Evolutionary conservation across 2,797 vertebrate genomes (phyloP).

Genomic region (Tragelaphus oryx): DNA sequence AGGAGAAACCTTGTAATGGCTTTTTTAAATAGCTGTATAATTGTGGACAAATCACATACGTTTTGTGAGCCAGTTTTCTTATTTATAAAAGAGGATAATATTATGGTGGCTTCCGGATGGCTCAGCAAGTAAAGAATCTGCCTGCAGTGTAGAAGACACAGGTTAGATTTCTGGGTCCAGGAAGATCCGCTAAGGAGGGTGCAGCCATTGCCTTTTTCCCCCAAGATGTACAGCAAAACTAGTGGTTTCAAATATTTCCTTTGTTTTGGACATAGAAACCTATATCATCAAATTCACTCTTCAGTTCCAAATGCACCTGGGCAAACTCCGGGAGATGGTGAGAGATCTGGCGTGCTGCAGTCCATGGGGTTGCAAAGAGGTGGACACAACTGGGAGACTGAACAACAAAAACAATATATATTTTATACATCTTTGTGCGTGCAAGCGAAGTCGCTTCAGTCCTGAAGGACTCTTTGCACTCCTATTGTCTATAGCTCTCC

Average conservation of each 20-base stretch:
- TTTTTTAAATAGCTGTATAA: neutral
- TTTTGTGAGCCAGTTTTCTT: neutral
- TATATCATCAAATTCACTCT: neutral
- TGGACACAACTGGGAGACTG: neutral
- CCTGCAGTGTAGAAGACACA: neutral
- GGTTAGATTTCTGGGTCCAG: neutral
- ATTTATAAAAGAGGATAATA: neutral
- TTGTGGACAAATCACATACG: neutral
- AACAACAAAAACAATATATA: neutral
- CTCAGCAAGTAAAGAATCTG: neutral
- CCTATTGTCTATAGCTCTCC: neutral
- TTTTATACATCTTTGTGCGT: neutral
- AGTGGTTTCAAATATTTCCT: neutral
- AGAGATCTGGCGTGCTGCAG: neutral
- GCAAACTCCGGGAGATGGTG: neutral
- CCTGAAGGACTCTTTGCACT: neutral
- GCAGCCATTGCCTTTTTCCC: rapidly evolving
- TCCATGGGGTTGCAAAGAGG: neutral
- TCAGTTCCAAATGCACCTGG: neutral
- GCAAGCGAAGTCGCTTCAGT: neutral
- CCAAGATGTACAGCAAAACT: neutral
- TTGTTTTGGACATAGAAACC: neutral
- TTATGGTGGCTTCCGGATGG: neutral
- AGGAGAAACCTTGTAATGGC: neutral
- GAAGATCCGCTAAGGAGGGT: neutral